Evolutionary conservation across 2,888 invertebrate genomes (phyloP), one percentile per base, ranked within the genome.

Genomic region (Phoronis australis): DNA sequence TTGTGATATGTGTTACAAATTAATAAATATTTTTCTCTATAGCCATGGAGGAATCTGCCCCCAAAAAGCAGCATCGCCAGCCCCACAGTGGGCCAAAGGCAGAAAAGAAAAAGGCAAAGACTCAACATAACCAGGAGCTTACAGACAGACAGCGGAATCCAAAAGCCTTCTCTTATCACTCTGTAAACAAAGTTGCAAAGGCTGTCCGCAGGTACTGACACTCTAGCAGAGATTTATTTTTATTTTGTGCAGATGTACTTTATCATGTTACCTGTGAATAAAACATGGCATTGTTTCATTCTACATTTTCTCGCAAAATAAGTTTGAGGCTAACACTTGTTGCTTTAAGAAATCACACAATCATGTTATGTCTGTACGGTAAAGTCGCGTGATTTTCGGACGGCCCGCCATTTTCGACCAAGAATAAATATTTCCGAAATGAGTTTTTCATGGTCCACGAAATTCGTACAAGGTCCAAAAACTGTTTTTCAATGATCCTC

Each of bases 91-190:
- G 78, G 3, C 68, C 73, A 3, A 95, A 94, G 78, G 91, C 91
- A 0, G 89, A 90, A 9, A 93, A 92, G 76, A 79, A 79, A 55
- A 69, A 70, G 47, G 59, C 60, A 1, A 83, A 83, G 81, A 84
- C 80, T 65, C 83, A 70, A 81, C 88, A 83, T 79, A 83, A 76
- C 59, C 67, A 71, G 41, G 62, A 67, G 3, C 58, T 87, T 51
- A 84, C 86, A 39, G 88, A 88, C 35, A 85, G 87, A 56, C 88
- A 92, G 70, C 80, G 87, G 55, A 99, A 99, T 80, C 94, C 95
- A 0, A 97, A 96, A 80, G 99, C 96, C 0, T 99, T 96, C 80
- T 89, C 96, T 22, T 90, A 97, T 61, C 88, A 95, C 66, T 94
- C 95, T 1, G 90, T 89, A 1, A 84, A 90, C 21, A 84, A 90